Evolutionary conservation across 2,888 invertebrate species (phyloP).

Genomic region (Sinohyriopsis cumingii): DNA sequence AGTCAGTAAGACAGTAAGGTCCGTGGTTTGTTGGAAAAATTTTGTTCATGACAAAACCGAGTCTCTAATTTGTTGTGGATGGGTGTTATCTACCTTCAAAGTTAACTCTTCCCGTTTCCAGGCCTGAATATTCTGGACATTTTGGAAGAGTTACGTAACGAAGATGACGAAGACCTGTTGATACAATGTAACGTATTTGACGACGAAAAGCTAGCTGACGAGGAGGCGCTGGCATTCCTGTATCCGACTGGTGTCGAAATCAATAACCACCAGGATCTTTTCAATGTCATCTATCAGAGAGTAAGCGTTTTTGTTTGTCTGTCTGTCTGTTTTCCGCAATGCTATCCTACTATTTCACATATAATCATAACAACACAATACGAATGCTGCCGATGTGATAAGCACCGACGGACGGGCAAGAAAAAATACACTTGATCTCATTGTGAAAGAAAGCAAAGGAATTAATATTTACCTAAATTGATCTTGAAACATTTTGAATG

Average conservation of each 20-base stretch:
- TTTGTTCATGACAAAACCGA: too few species aligned
- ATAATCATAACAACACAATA: too few species aligned
- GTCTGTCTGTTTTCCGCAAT: not conserved
- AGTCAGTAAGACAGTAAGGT: too few species aligned
- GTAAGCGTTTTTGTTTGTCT: conserved; percentile 73
- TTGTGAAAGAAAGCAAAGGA: too few species aligned
- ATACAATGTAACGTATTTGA: conserved; percentile 96
- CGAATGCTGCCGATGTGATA: too few species aligned
- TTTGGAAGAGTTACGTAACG: conserved; percentile 65
- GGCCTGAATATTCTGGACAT: conserved; percentile 91
- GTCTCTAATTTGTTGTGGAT: too few species aligned
- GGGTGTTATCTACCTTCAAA: not conserved
- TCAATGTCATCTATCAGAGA: conserved; percentile 93
- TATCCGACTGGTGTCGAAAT: conserved; percentile 83
- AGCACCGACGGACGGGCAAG: too few species aligned
- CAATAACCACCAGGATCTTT: conserved; percentile 92
- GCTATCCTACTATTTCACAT: not conserved
- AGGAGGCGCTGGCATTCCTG: conserved; percentile 81
- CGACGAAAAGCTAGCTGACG: conserved; percentile 94
- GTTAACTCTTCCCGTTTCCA: conserved; percentile 73
- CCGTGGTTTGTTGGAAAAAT: too few species aligned
- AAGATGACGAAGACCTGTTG: conserved; percentile 64
- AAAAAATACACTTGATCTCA: too few species aligned
- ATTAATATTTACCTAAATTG: too few species aligned
- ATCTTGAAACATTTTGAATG: too few species aligned